Base-by-base conservation (phyloP, 1,140 invertebrate species). In the Tetraneura akinire region DNA sequence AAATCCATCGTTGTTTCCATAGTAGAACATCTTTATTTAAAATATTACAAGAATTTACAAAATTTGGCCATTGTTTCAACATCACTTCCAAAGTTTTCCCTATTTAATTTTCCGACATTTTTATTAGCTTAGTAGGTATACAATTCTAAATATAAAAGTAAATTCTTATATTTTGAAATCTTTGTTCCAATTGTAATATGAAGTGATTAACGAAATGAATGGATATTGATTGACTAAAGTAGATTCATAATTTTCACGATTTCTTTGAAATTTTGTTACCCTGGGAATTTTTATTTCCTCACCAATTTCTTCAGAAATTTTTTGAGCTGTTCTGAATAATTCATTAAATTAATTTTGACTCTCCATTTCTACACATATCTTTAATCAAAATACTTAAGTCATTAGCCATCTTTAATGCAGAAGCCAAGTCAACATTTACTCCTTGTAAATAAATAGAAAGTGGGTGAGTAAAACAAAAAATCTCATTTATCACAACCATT, bases 391-490 rank as follows among this genome's bases (percentile, higher is more conserved):
- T n/a, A 55, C 57, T 62, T 62, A 18, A 29, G 32, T 62, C 32
- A 32, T 62, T 32, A 62, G 16, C 14, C 13, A 26, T 32, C 16
- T 62, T 3, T 14, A 32, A 32, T 62, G 26, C 26, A 32, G 57
- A 62, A 0, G 57, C 26, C 18, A 32, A 18, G 29, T 62, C 26
- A 32, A 32, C 53, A 55, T 23, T 26, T 3, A 32, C 26, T 62
- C 32, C 32, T 62, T 62, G 29, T 62, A 62, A 16, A 32, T 62
- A 32, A 1, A 62, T 62, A 32, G 57, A 62, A 32, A 62, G 57
- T 62, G 57, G 16, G 4, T 32, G 0, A 62, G 57, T 26, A 5
- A 32, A 18, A 8, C 14, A 62, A 62, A 60, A 32, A 6, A 62
- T 32, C 9, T 62, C 26, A 32, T 62, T 5, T 14, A 62, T 62